Percentiles rank a stretch among this genome's conserved stretches.
Evolutionary conservation across 2,113 vertebrate species (phyloP).

Genomic region (Mystacornis crossleyi): DNA sequence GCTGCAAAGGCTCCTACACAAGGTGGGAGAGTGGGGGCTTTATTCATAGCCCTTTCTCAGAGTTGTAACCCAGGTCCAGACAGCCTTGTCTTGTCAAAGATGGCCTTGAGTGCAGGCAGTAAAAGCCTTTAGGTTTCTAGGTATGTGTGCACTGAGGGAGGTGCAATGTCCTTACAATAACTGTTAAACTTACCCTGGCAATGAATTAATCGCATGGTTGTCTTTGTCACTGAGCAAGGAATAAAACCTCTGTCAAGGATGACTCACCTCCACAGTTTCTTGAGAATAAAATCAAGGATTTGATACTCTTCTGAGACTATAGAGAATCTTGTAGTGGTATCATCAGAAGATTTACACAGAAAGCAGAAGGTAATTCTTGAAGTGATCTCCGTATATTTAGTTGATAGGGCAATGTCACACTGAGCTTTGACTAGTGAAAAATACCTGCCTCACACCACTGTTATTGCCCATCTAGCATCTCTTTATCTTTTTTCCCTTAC

Average conservation of each 20-base stretch:
- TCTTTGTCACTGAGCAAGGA: not conserved
- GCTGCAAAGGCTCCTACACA: not conserved
- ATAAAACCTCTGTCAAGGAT: not conserved
- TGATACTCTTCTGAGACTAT: not conserved
- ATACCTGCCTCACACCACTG: not conserved
- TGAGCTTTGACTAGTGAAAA: not conserved
- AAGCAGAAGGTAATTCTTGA: not conserved
- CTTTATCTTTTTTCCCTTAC: not conserved
- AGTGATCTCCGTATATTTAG: not conserved
- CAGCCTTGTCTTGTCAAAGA: not conserved
- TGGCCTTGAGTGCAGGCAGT: not conserved
- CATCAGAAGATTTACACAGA: not conserved
- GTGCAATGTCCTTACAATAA: not conserved
- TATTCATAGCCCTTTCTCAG: not conserved
- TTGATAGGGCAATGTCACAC: not conserved
- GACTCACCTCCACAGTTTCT: not conserved
- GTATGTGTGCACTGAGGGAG: fast-evolving
- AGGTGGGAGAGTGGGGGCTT: fast-evolving
- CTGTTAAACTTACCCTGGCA: not conserved
- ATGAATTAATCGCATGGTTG: not conserved
- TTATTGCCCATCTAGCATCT: not conserved
- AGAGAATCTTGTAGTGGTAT: not conserved
- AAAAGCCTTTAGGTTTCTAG: not conserved
- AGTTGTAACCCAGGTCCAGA: not conserved
- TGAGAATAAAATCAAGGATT: not conserved